Evolutionary conservation across 37 sponge, comb jelly and placozoan species (phyloP).

Genomic region (Crambe crambe): DNA sequence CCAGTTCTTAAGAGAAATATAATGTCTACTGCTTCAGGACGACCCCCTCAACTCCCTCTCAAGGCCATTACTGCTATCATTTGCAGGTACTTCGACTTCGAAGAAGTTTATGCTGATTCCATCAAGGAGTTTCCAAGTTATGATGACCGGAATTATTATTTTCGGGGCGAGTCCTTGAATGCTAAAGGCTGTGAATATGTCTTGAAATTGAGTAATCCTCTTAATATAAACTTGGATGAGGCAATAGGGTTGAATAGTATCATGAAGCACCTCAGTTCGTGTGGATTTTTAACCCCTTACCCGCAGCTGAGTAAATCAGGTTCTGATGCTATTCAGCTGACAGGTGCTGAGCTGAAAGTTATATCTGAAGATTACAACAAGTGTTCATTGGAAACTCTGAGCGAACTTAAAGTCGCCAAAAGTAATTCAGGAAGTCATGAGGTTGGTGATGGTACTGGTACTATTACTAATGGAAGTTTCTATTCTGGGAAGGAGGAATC

Average conservation of each 20-base stretch:
- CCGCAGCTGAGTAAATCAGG: constrained; percentile 16
- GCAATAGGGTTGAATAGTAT: constrained; percentile 24
- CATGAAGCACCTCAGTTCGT: constrained; percentile 13
- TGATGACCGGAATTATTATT: constrained; percentile 64
- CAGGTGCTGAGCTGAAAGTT: background rate
- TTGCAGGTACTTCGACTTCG: constrained; percentile 23
- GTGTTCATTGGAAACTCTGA: no score
- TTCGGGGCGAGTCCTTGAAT: background rate
- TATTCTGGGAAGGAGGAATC: no score
- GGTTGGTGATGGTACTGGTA: background rate
- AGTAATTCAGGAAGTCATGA: no score
- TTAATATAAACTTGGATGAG: background rate
- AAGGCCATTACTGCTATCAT: background rate
- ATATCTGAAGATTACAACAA: background rate
- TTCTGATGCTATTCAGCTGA: background rate
- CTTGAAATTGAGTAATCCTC: constrained; percentile 6
- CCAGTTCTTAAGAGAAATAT: no score
- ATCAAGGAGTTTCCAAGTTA: constrained; percentile 41
- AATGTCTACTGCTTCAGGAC: constrained; percentile 1
- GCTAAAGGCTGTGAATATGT: background rate
- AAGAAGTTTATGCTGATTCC: constrained; percentile 6
- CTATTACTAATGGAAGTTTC: background rate
- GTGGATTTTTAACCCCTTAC: background rate
- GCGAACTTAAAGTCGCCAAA: no score
- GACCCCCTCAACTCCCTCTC: constrained; percentile 27